Evolutionary conservation across 2,797 vertebrate genomes (phyloP).

Genomic region (Ibycter americanus): DNA sequence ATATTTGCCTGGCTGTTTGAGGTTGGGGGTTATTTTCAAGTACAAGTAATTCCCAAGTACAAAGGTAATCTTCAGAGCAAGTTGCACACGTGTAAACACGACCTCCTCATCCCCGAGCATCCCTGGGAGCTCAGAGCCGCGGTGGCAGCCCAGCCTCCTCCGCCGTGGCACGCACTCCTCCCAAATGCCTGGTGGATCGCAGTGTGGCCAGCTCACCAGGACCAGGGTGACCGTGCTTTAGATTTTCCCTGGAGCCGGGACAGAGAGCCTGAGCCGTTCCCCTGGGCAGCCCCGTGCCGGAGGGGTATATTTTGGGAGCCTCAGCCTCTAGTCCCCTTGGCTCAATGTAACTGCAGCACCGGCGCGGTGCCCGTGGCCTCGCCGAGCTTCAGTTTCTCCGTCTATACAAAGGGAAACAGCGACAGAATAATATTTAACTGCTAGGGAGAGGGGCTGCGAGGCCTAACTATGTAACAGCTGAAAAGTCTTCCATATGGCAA

Average conservation of each 20-base stretch:
- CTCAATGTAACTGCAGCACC: not conserved
- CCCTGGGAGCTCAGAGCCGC: not conserved
- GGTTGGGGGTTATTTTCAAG: not conserved
- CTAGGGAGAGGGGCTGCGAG: not conserved
- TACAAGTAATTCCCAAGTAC: too few species aligned
- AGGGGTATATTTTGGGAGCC: not conserved
- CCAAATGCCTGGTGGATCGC: not conserved
- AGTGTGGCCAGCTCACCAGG: fast-evolving
- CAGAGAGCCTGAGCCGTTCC: not conserved
- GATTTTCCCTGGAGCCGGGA: not conserved
- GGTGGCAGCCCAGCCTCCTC: not conserved
- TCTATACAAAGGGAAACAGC: not conserved
- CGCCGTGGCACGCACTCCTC: not conserved
- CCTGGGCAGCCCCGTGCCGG: not conserved
- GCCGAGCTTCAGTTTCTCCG: not conserved
- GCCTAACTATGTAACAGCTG: not conserved
- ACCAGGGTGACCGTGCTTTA: not conserved
- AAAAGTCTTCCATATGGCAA: not conserved
- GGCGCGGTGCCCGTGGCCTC: not conserved
- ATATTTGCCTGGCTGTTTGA: not conserved
- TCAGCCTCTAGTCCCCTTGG: not conserved
- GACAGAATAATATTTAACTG: not conserved
- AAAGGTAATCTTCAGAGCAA: not conserved
- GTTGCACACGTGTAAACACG: fast-evolving
- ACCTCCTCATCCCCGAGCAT: not conserved